These are phyloP conservation scores for Brachyalestes nurse DNA, from an alignment of 2,797 vertebrate genomes.

Conservation along the genomic window DNA sequence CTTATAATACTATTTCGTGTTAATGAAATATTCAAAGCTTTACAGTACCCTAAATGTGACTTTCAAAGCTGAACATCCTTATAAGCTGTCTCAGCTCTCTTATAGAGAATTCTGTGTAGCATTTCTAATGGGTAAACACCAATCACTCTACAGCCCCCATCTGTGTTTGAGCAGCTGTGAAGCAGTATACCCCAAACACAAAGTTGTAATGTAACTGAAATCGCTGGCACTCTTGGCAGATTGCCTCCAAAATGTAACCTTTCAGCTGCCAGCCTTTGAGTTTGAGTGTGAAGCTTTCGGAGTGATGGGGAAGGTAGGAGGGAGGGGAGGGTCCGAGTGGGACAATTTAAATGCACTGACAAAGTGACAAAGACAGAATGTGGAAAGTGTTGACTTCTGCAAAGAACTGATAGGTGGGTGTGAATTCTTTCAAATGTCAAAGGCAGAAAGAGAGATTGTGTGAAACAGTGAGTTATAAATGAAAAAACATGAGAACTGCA, in stretches of 20 bases:
- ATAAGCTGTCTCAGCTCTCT: not conserved
- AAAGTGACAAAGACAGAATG: slow-evolving; percentile 2
- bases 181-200: slow-evolving; percentile 64
- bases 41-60: not conserved
- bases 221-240: slow-evolving; percentile 49
- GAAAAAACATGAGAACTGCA: not conserved
- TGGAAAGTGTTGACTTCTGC: slow-evolving; percentile 22
- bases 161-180: slow-evolving; percentile 79
- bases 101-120: slow-evolving; percentile 36
- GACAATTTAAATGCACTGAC: not conserved
- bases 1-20: too few relatives aligned
- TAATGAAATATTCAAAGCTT: too few relatives aligned
- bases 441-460: not conserved
- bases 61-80: not conserved
- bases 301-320: slow-evolving; percentile 2
- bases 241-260: slow-evolving; percentile 50
- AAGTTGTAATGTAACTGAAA: slow-evolving; percentile 61
- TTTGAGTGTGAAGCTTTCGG: slow-evolving; percentile 45
- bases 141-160: slow-evolving; percentile 54
- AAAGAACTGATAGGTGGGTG: not conserved
- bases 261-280: slow-evolving; percentile 38
- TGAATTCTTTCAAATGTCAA: slow-evolving; percentile 14
- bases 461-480: not conserved
- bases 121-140: slow-evolving; percentile 57
- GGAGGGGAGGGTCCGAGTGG: not conserved